Conservation (phyloP, 1,140 invertebrate species). For the Plodia interpunctella region DNA sequence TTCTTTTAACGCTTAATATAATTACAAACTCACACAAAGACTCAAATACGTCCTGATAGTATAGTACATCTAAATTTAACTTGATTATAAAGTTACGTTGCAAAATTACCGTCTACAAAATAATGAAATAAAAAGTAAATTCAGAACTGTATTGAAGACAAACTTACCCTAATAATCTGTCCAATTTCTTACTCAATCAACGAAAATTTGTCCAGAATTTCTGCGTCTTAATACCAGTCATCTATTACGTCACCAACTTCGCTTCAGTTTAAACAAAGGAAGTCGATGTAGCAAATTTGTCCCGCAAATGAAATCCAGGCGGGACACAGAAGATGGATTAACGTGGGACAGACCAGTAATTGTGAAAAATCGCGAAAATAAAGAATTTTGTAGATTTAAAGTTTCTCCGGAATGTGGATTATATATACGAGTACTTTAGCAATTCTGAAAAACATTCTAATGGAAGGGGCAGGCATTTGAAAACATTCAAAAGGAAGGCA, state of each 20-base stretch:
- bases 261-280: constrained; percentile 49
- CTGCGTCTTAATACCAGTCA: constrained; percentile 9
- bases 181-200: neutral
- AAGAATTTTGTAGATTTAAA: constrained; percentile 29
- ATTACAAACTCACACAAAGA: too few relatives aligned
- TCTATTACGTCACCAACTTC: constrained; percentile 25
- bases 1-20: too few relatives aligned
- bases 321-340: constrained; percentile 71
- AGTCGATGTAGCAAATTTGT: constrained; percentile 55
- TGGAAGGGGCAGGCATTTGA: too few relatives aligned
- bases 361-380: constrained; percentile 67
- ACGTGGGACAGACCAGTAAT: constrained; percentile 69
- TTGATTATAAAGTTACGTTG: too few relatives aligned
- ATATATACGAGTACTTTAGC: too few relatives aligned
- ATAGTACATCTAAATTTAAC: too few relatives aligned
- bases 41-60: too few relatives aligned
- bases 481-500: too few relatives aligned
- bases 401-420: neutral
- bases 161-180: neutral
- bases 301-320: constrained; percentile 62
- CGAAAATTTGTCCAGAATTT: constrained; percentile 1
- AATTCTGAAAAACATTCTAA: too few relatives aligned
- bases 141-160: too few relatives aligned
- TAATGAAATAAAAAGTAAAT: too few relatives aligned
- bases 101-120: too few relatives aligned